A percentile compares a stretch with the other conserved stretches of the same genome.
Conservation (phyloP, 2,797 vertebrate species). For the Pseudopleuronectes americanus region DNA sequence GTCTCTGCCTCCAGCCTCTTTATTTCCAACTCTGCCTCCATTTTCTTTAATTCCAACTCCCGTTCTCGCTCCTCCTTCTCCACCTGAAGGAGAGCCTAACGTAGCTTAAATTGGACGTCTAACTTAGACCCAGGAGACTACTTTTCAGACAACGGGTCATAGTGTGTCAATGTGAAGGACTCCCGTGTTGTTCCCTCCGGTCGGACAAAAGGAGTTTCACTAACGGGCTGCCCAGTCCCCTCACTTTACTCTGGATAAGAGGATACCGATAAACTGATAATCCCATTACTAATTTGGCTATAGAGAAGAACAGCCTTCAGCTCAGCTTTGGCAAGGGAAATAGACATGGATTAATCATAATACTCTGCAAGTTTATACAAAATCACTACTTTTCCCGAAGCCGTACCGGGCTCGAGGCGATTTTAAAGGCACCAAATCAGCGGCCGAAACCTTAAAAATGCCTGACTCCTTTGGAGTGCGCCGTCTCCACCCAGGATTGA, state of each 20-base stretch:
- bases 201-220: too few relatives aligned
- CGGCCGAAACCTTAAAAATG: neutral
- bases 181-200: neutral
- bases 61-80: neutral
- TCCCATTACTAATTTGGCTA: too few relatives aligned
- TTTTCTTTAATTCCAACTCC: neutral
- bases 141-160: neutral
- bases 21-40: neutral
- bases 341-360: too few relatives aligned
- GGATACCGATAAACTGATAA: too few relatives aligned
- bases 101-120: neutral
- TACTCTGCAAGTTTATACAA: neutral
- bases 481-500: neutral
- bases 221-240: too few relatives aligned
- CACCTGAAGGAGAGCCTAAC: neutral
- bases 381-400: neutral
- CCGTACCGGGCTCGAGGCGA: neutral
- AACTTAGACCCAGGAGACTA: neutral
- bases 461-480: neutral
- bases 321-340: too few relatives aligned
- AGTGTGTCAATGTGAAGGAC: neutral
- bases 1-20: neutral
- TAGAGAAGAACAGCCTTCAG: too few relatives aligned
- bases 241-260: too few relatives aligned
- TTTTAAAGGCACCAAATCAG: neutral